These are phyloP conservation scores for Boloria euphrosyne DNA, from an alignment of 2,888 invertebrate genomes.

Conservation along the genomic window DNA sequence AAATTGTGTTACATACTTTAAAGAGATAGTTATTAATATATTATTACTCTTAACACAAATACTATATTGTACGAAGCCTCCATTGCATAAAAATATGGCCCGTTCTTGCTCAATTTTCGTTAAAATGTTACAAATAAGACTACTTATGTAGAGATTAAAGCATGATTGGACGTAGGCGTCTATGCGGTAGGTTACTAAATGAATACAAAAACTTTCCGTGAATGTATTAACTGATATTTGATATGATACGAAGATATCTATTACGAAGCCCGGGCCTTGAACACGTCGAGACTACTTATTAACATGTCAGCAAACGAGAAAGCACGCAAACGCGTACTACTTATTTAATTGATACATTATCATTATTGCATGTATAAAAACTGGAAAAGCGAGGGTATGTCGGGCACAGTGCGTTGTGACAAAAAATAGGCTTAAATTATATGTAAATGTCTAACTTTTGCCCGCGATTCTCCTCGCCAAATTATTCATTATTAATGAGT, in stretches of 20 bases:
- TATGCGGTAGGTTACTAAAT: constrained; percentile 11
- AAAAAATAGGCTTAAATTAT: no score
- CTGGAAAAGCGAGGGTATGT: no score
- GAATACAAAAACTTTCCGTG: neutral
- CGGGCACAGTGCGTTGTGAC: no score
- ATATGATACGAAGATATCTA: constrained; percentile 27
- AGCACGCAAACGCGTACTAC: constrained; percentile 11
- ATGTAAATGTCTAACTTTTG: no score
- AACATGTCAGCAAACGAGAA: constrained; percentile 24
- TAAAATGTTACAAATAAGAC: neutral
- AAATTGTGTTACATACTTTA: no score
- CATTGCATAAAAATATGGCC: no score
- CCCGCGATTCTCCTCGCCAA: no score
- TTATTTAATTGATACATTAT: constrained; percentile 9
- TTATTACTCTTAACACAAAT: no score
- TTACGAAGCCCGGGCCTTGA: constrained; percentile 21
- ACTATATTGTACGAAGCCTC: no score
- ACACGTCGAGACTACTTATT: constrained; percentile 31
- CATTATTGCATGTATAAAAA: constrained; percentile 1
- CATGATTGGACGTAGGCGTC: neutral
- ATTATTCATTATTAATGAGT: no score
- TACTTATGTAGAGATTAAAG: constrained; percentile 2
- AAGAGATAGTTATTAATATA: no score
- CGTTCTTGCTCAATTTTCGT: no score
- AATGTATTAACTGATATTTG: constrained; percentile 6